Conservation (phyloP, 2,113 vertebrate genomes). For the Merops nubicus region DNA sequence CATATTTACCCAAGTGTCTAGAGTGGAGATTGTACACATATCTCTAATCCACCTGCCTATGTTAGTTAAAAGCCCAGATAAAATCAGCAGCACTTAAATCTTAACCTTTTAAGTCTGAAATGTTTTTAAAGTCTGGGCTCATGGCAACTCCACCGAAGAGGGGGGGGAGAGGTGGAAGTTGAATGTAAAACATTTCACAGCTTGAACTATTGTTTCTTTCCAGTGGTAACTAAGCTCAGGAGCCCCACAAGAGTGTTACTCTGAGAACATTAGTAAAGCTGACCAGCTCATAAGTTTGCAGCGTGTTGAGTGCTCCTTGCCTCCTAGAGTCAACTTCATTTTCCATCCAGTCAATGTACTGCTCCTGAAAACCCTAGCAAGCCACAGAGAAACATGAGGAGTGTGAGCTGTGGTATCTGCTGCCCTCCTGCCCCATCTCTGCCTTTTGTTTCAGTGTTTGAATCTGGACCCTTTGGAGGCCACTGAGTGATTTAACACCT, state of each 20-base stretch:
- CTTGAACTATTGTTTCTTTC: constrained; percentile 42
- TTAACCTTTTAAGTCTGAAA: constrained; percentile 88
- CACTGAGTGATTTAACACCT: constrained; percentile 62
- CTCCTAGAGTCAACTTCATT: constrained; percentile 47
- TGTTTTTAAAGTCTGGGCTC: constrained; percentile 83
- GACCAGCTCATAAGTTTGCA: constrained; percentile 49
- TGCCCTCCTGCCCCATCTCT: background rate
- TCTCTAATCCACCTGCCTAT: constrained; percentile 90
- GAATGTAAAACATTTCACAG: constrained; percentile 56
- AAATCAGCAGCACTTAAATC: constrained; percentile 88
- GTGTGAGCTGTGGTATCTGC: constrained; percentile 4
- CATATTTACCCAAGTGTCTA: constrained; percentile 90
- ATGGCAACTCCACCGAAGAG: constrained; percentile 71
- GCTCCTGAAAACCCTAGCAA: constrained; percentile 18
- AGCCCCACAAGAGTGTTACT: background rate
- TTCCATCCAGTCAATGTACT: background rate
- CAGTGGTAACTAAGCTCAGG: background rate
- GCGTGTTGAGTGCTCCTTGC: constrained; percentile 42
- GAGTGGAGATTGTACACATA: constrained; percentile 88
- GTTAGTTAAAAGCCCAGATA: constrained; percentile 87
- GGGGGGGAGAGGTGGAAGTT: constrained; percentile 11
- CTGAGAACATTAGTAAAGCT: constrained; percentile 41
- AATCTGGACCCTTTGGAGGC: background rate
- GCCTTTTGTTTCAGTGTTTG: constrained; percentile 51
- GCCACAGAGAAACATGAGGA: background rate